Evolutionary conservation across 2,113 vertebrate genomes (phyloP), one percentile per base, ranked within the genome.

Genomic region (Glaucomys volans): DNA sequence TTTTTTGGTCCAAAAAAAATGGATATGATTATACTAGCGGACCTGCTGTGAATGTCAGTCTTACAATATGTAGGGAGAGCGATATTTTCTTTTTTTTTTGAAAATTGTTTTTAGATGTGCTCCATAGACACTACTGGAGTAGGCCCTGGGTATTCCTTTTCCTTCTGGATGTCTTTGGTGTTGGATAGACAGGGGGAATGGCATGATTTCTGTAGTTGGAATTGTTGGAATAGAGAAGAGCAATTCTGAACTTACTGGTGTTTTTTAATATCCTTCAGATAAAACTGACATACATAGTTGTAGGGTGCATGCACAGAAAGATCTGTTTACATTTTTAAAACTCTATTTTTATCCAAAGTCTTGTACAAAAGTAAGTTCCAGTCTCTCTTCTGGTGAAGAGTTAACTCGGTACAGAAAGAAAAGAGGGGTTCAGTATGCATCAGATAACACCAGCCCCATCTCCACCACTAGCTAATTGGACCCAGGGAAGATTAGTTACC

Each of bases 11-110:
- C 97, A 91, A 97, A 98, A 97, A 97, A 97, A 87, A 42, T 93
- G 59, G 79, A 96, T 97, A 72, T 82, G 95, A 98, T 96, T 91
- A 95, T 87, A 97, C 91, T 69, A 93, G 90, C 89, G 97, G 94
- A 94, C 66, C 87, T 82, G 80, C 52, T 42, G 84, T 77, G 84
- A 82, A 35, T 59, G 50, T 96, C 97, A 94, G 77, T 97, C 95
- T 59, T 96, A 90, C 96, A n/a, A 67, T 85, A 9, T 52, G 40
- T 81, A 82, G 59, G 89, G 87, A 47, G 90, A 89, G 22, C 59
- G 64, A 89, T 77, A 14, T 57, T 71, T n/a, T n/a, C n/a, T n/a
- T n/a, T n/a, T n/a, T n/a, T n/a, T n/a, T 96, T 94, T 87, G 72
- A 64, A 91, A 92, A 95, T 94, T 96, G 87, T 87, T 66, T 90